Evolutionary conservation across 2,888 invertebrate genomes (phyloP), one percentile per base, ranked within the genome.

Genomic region (Biston stratarius): DNA sequence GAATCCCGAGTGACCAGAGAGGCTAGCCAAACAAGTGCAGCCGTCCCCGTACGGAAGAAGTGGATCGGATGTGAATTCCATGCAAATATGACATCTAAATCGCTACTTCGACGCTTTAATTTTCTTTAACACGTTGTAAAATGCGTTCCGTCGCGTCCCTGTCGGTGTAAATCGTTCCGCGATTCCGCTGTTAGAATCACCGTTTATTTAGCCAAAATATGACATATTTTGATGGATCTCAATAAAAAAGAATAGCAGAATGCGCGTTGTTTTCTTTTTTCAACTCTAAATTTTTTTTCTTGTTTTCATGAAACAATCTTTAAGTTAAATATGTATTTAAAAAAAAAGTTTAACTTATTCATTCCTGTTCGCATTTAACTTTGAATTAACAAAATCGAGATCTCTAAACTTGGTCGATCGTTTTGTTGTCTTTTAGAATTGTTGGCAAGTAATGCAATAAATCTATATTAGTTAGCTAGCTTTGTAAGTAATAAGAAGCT

Each of bases 361-460:
- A 87, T 88, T 87, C 87, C 87, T 81, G 76, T 74, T 76, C 78
- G 86, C 87, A 88, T 87, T 87, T 88, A 83, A 80, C 75, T 73
- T 1, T 24, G 3, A 36, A 47, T 10, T 38, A 12, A 53, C 1
- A 11, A 53, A 15, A 8, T 40, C 45, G 42, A 58, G 64, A 68
- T 74, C 34, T 69, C 70, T 61, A 69, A 51, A 53, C 45, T 61
- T 5, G 34, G 48, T 63, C 34, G 49, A 34, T 15, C 12, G 40
- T 11, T 56, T 40, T 7, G 33, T 48, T 0, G 40, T 33, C 10
- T 14, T 34, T 11, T 15, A 36, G 34, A 42, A 6, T 33, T 51
- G 52, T 40, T 61, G 44, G 44, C 65, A 38, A 66, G 40, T 56
- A 56, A 57, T 45, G 36, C 15, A 40, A 57, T 65, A 36, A 62